These are phyloP conservation scores for Eurytoma californica DNA, from an alignment of 2,888 invertebrate species.

Conservation along the genomic window DNA sequence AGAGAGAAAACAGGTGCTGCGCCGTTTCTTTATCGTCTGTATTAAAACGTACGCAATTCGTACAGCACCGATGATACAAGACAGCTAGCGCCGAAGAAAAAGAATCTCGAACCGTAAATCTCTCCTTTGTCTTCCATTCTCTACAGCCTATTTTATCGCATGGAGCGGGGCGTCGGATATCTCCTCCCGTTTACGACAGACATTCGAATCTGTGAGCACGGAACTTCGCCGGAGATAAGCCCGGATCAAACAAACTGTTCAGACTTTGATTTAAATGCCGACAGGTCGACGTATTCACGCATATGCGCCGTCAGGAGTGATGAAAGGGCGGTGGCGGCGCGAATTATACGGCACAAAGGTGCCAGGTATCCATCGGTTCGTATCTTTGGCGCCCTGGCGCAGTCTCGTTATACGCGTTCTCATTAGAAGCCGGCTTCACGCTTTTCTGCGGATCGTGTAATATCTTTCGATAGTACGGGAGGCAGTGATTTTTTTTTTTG, in stretches of 20 bases:
- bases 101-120: conserved; percentile 40
- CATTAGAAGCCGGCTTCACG: conserved; percentile 25
- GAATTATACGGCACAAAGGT: conserved; percentile 1
- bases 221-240: conserved; percentile 28
- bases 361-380: background rate
- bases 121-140: conserved; percentile 14
- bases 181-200: conserved; percentile 44
- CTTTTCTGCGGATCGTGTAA: background rate
- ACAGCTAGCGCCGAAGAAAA: background rate
- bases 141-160: conserved; percentile 42
- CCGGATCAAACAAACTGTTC: conserved; percentile 57
- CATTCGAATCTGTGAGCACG: conserved; percentile 36
- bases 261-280: conserved; percentile 64
- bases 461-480: background rate
- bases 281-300: background rate
- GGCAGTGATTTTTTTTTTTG: too few relatives aligned
- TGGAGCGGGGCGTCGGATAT: conserved; percentile 3
- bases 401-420: background rate
- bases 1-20: background rate
- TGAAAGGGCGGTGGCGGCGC: conserved; percentile 22
- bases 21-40: background rate
- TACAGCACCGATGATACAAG: background rate
- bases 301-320: background rate
- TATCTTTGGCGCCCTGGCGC: background rate
- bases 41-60: background rate